Conservation (phyloP, 2,888 invertebrate genomes). For the Clanis bilineata region DNA sequence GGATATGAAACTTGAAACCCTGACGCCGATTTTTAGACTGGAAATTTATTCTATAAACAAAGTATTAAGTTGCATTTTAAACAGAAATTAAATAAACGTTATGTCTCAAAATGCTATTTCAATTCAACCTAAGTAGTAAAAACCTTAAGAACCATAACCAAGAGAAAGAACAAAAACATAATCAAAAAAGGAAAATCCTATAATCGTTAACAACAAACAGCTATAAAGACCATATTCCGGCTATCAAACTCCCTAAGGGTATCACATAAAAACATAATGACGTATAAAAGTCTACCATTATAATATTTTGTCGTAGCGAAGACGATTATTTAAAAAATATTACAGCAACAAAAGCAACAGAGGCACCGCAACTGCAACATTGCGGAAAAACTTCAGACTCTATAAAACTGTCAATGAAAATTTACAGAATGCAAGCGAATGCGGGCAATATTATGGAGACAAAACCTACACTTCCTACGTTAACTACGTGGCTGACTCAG, state of each 20-base stretch:
- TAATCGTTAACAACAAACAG: not conserved
- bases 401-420: conserved; percentile 23
- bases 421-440: conserved; percentile 23
- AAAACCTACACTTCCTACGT: conserved; percentile 24
- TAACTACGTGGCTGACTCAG: conserved; percentile 13
- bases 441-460: conserved; percentile 23
- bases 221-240: conserved; percentile 8
- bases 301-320: conserved; percentile 7
- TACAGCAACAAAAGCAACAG: conserved; percentile 4
- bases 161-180: not conserved
- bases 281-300: conserved; percentile 5
- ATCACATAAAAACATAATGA: conserved; percentile 11
- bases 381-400: conserved; percentile 12
- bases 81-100: not conserved
- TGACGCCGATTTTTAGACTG: too few species aligned
- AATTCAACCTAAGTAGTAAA: too few species aligned
- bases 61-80: too few species aligned
- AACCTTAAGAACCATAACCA: too few species aligned
- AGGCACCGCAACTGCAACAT: not conserved
- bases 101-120: too few species aligned
- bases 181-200: not conserved
- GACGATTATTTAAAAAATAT: conserved; percentile 12
- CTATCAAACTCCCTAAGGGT: not conserved
- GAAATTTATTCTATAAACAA: too few species aligned
- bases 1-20: too few species aligned